Evolutionary conservation across 2,113 vertebrate species (phyloP), one percentile per base, ranked within the genome.

Genomic region (Struthio camelus): DNA sequence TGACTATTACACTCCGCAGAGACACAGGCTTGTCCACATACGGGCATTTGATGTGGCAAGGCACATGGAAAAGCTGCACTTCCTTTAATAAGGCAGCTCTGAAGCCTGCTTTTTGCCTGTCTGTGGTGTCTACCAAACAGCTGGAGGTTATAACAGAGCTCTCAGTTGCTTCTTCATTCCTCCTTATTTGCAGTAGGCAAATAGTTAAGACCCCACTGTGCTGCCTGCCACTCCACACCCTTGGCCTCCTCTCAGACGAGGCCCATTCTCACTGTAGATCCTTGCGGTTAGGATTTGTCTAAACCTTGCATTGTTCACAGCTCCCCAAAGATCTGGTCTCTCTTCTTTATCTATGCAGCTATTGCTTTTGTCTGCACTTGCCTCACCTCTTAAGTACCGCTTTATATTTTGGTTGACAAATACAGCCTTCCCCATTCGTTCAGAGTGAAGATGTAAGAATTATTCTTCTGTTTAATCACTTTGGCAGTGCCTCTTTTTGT

Each of bases 151-250:
- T 28, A 53, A 58, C n/a, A 64, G 46, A 59, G n/a, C 28, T 88
- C 16, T 58, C 56, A 19, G 18, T 46, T 50, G 14, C 14, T 27
- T 6, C 30, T 64, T 61, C 7, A 18, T 46, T 32, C 28, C 53
- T 69, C 59, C 8, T 27, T 27, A 24, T 56, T 14, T 66, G 22
- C 61, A 61, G n/a, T 7, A 42, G 7, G 13, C 11, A 80, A 73
- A 46, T 2, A 5, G 48, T 22, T 58, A 34, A 36, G 14, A 5
- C 50, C 10, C 62, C 1, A 0, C 36, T n/a, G 46, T 10, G 10
- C 9, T 56, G 56, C 48, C n/a, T 28, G 36, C 34, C 38, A 28
- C 32, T 38, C n/a, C 28, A 25, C 11, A 40, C 11, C 16, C 12
- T 20, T 36, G 24, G 6, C 30, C 28, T 48, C 30, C 16, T 14